These are phyloP conservation scores for Lycocorax pyrrhopterus DNA, from an alignment of 2,113 vertebrate genomes.

Conservation along the genomic window DNA sequence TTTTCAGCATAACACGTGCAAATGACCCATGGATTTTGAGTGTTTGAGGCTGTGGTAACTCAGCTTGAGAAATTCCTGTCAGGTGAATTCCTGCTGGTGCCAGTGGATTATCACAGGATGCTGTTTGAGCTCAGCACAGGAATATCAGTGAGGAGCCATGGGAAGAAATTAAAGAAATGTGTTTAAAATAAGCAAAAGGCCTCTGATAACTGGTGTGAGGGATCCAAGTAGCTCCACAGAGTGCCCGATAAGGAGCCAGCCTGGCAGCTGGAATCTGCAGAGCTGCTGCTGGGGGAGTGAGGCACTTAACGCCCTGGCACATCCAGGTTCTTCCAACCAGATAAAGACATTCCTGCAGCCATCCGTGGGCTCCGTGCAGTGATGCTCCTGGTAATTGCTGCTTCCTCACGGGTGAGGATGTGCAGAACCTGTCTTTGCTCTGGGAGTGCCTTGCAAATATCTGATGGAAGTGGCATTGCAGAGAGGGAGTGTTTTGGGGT, in stretches of 20 bases:
- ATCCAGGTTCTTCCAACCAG: background rate
- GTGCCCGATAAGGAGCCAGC: accelerated
- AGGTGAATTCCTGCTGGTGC: background rate
- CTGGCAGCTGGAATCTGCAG: background rate
- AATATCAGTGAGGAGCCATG: background rate
- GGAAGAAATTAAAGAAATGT: background rate
- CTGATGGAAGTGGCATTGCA: background rate
- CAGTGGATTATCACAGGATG: background rate
- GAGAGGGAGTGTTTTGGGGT: background rate
- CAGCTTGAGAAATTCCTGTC: background rate
- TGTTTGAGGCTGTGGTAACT: background rate
- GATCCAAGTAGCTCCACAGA: background rate
- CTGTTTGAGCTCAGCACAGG: background rate
- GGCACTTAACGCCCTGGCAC: background rate
- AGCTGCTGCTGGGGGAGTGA: background rate
- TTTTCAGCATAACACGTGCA: background rate
- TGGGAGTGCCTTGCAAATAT: background rate
- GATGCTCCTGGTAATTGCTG: background rate
- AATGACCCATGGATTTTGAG: background rate
- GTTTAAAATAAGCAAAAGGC: background rate
- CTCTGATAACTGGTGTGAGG: background rate
- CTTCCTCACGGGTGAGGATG: background rate
- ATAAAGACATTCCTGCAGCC: background rate
- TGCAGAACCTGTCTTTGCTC: background rate
- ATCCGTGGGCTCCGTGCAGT: accelerated